Base-by-base conservation (phyloP, 2,888 invertebrate genomes). In the Epistrophe grossulariae region DNA sequence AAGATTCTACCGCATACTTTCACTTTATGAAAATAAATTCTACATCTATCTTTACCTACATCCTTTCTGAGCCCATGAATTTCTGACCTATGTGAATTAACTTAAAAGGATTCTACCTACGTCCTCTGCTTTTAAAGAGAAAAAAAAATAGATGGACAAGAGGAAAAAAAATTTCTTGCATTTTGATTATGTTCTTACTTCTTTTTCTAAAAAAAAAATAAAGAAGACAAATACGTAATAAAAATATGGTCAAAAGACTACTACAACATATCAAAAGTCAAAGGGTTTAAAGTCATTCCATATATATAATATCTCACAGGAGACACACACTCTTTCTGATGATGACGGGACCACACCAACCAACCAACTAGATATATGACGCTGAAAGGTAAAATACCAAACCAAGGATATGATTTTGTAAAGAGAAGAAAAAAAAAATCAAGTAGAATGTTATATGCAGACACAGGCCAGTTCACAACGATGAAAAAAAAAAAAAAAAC, bases 31-130 rank as follows among this genome's bases (percentile, higher is more conserved):
- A 57, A 57, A 57, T n/a, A 57, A 7, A 28, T 15, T 52, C 8
- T 55, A 24, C 52, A 52, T 52, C 35, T 35, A 8, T 10, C 13
- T 24, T 0, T 24, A 13, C 35, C n/a, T 7, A 57, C n/a, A 31
- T 31, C n/a, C 28, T 4, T 4, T 6, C 57, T 35, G 35, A 0
- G 35, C 15, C 7, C 8, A 35, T 57, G 31, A 31, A 35, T 57
- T 57, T 35, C 57, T 57, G 57, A 57, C 57, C 57, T 19, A 31
- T 35, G 38, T 19, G 38, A 60, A 60, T 60, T 60, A 60, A 60
- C 38, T 60, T 38, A 38, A 60, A 60, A 60, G 60, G 60, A 38
- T 38, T 60, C 13, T 60, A 19, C 13, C 13, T 38, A 38, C 7
- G 4, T 17, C 17, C 38, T 10, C 6, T 38, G 35, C 19, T 38